Conservation (phyloP, 2,797 vertebrate genomes). For the Phrynocephalus vlangalii region DNA sequence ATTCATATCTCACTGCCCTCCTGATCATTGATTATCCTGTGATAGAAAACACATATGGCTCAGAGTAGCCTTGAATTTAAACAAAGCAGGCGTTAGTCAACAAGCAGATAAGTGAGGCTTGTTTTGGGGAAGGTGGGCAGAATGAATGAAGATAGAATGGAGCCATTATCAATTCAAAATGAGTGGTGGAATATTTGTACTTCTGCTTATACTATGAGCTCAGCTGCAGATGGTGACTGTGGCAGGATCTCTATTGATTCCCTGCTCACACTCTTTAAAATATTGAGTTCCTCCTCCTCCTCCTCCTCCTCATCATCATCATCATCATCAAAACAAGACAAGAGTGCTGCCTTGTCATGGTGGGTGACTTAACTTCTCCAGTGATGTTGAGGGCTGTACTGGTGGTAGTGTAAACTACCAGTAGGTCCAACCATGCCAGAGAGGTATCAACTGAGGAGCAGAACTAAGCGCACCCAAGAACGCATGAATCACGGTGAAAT, state of each 20-base stretch:
- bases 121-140: neutral
- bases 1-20: neutral
- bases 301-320: too few species aligned
- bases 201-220: conserved; percentile 48
- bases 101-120: conserved; percentile 13
- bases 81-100: conserved; percentile 27
- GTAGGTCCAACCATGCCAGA: too few species aligned
- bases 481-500: too few species aligned
- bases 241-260: neutral
- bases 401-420: too few species aligned
- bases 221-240: conserved; percentile 13
- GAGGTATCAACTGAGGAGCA: too few species aligned
- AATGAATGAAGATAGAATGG: conserved; percentile 7
- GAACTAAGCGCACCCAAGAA: too few species aligned
- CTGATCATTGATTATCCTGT: neutral
- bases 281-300: conserved; percentile 1
- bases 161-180: conserved; percentile 22
- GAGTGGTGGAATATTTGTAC: conserved; percentile 40
- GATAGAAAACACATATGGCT: conserved; percentile 3
- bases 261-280: conserved; percentile 45
- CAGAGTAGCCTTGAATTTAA: conserved; percentile 1
- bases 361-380: too few species aligned
- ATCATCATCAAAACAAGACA: too few species aligned
- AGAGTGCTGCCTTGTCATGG: too few species aligned
- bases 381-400: too few species aligned